Evolutionary conservation across 2,113 vertebrate species (phyloP).

Genomic region (Sinocyclocheilus maitianheensis): DNA sequence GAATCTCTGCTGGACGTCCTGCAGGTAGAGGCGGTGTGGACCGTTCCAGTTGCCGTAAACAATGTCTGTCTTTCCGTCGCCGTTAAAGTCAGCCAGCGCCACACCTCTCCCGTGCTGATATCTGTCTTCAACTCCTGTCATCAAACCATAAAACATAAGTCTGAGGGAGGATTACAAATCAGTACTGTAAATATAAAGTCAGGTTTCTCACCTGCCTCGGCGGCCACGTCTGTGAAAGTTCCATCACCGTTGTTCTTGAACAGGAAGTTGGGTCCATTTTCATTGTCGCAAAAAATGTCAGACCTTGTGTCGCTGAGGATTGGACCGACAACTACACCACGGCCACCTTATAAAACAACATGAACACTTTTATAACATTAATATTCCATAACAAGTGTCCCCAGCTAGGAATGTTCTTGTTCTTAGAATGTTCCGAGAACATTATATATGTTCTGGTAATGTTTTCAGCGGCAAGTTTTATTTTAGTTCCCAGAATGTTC

Average conservation of each 20-base stretch:
- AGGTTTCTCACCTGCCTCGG: slow-evolving; percentile 76
- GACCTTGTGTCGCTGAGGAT: slow-evolving; percentile 85
- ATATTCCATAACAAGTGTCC: background rate
- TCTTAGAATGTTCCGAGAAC: too few relatives aligned
- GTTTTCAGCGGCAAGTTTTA: too few relatives aligned
- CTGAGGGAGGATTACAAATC: background rate
- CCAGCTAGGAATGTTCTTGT: too few relatives aligned
- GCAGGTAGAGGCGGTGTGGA: slow-evolving; percentile 89
- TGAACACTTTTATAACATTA: background rate
- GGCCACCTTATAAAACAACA: slow-evolving; percentile 79
- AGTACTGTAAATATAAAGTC: background rate
- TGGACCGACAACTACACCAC: slow-evolving; percentile 90
- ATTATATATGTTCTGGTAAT: too few relatives aligned
- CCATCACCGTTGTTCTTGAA: slow-evolving; percentile 90
- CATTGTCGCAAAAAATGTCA: slow-evolving; percentile 95
- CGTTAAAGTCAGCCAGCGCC: slow-evolving; percentile 89
- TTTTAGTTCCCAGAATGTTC: too few relatives aligned
- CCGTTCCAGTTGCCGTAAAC: slow-evolving; percentile 96
- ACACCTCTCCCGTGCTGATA: slow-evolving; percentile 88
- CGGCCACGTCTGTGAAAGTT: slow-evolving; percentile 82
- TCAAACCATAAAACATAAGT: background rate
- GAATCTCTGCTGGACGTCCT: slow-evolving; percentile 81
- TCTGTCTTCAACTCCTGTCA: slow-evolving; percentile 82
- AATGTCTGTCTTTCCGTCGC: slow-evolving; percentile 88
- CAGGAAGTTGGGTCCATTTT: slow-evolving; percentile 94